Percentiles rank a stretch among this genome's conserved stretches.
phyloP scores from a whole-genome alignment of 2,113 vertebrate genomes.

The Tapirus terrestris region DNA sequence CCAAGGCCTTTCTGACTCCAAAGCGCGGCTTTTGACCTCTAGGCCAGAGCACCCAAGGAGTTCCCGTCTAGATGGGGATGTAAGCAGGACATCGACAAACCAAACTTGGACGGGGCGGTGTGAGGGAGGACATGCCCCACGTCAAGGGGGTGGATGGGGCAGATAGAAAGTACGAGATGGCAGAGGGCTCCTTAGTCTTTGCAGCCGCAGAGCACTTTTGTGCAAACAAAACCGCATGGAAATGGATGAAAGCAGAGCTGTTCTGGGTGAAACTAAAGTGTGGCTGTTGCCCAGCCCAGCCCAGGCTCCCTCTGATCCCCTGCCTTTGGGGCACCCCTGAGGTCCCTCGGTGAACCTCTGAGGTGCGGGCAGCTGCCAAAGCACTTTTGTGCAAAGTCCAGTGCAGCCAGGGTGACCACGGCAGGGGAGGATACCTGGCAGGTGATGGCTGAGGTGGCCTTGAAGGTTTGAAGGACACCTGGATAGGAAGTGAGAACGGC shows the following conservation, averaged over 20 bases:
- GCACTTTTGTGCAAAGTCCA: neutral
- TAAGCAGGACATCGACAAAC: neutral
- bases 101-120: accelerated
- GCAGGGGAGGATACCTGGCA: neutral
- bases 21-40: neutral
- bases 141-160: accelerated
- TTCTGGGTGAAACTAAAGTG: neutral
- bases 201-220: neutral
- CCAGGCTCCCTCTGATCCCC: neutral
- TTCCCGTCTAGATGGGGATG: neutral
- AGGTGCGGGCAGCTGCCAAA: neutral
- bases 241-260: neutral
- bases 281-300: neutral
- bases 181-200: neutral
- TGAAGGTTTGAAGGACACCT: neutral
- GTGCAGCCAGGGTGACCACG: neutral
- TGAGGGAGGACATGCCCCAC: accelerated
- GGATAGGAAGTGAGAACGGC: neutral
- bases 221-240: neutral
- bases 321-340: too few relatives aligned
- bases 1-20: neutral
- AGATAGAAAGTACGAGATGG: neutral
- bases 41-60: too few relatives aligned
- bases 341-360: accelerated
- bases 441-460: neutral